A percentile compares a stretch with the other conserved stretches of the same genome.
Conservation (phyloP, 2,888 invertebrate genomes). For the Microctonus hyperodae region DNA sequence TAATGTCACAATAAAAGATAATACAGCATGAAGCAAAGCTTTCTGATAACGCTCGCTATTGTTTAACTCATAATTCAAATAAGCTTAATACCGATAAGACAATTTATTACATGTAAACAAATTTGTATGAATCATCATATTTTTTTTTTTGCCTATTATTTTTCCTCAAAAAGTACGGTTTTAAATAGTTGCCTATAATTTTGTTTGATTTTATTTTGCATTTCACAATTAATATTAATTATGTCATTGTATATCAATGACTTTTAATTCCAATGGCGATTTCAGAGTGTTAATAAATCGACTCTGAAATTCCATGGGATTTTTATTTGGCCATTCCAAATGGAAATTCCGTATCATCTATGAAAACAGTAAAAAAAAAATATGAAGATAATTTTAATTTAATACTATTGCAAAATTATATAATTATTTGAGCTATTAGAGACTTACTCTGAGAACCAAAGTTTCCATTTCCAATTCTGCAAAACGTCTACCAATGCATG, state of each 20-base stretch:
- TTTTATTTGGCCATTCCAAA: constrained; percentile 71
- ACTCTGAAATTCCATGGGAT: constrained; percentile 74
- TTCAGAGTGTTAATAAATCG: constrained; percentile 78
- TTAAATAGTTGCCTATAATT: no score
- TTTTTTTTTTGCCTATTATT: no score
- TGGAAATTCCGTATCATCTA: constrained; percentile 75
- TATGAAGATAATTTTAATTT: constrained; percentile 15
- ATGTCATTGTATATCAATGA: constrained; percentile 32
- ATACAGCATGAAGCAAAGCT: not conserved
- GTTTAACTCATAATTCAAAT: not conserved
- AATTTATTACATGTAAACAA: not conserved
- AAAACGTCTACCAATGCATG: constrained; percentile 75
- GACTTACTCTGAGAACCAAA: constrained; percentile 60
- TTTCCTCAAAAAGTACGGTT: no score
- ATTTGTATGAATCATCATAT: no score
- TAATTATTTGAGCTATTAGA: not conserved
- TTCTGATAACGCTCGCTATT: not conserved
- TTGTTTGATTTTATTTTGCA: no score
- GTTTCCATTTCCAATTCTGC: constrained; percentile 75
- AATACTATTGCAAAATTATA: not conserved
- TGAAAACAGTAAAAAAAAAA: constrained; percentile 44
- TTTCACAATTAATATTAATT: not conserved
- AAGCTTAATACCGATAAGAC: not conserved
- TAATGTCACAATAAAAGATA: not conserved
- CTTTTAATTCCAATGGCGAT: constrained; percentile 74